These are phyloP conservation scores for Leptinotarsa lineolata DNA, from an alignment of 1,140 invertebrate species.

Conservation along the genomic window DNA sequence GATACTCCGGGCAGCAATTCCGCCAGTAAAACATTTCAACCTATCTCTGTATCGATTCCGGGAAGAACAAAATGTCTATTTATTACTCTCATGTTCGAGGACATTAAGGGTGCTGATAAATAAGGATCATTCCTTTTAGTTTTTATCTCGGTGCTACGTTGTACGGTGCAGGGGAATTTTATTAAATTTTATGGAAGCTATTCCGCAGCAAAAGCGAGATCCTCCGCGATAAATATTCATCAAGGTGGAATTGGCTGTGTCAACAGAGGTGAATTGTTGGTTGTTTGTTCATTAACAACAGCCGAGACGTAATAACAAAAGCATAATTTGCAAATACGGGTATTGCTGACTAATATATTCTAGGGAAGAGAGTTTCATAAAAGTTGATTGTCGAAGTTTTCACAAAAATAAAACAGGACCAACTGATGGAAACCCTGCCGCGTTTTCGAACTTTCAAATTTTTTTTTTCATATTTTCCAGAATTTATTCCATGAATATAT, in stretches of 20 bases:
- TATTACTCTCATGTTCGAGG: constrained; percentile 18
- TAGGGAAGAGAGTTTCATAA: too few species aligned
- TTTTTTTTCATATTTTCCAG: too few species aligned
- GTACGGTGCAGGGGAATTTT: constrained; percentile 14
- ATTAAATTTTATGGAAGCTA: constrained; percentile 16
- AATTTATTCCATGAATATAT: too few species aligned
- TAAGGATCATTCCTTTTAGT: constrained; percentile 19
- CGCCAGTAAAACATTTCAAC: constrained; percentile 42
- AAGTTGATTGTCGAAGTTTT: too few species aligned
- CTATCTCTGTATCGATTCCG: constrained; percentile 35
- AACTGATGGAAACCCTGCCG: too few species aligned
- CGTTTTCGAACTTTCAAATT: too few species aligned
- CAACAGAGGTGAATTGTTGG: constrained; percentile 5
- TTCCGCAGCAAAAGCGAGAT: constrained; percentile 10
- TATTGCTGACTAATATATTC: too few species aligned
- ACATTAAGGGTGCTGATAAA: constrained; percentile 24
- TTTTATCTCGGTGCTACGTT: not conserved
- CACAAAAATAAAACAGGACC: too few species aligned
- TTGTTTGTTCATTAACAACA: not conserved
- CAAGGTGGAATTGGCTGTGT: not conserved
- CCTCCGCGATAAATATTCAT: constrained; percentile 26
- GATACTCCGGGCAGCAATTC: constrained; percentile 42
- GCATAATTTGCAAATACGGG: too few species aligned
- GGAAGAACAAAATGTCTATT: constrained; percentile 27
- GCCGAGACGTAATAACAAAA: too few species aligned